These are phyloP conservation scores for Schrankia costaestrigalis DNA, from an alignment of 2,888 invertebrate species.

Conservation along the genomic window DNA sequence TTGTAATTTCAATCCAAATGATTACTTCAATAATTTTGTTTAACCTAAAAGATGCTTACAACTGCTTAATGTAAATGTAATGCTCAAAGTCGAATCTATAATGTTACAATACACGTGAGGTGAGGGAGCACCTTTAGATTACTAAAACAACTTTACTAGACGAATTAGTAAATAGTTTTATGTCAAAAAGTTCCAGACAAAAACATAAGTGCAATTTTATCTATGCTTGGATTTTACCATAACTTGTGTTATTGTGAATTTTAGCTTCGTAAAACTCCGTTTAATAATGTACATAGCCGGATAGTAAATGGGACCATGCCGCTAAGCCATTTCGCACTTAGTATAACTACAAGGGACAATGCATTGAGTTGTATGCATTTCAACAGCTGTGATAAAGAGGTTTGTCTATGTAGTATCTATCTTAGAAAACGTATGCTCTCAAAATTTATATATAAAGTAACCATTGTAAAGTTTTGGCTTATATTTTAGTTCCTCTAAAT, in stretches of 20 bases:
- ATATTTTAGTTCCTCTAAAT: conserved; percentile 75
- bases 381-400: conserved; percentile 76
- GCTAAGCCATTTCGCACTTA: conserved; percentile 68
- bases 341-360: conserved; percentile 68
- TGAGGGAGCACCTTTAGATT: no score
- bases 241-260: no score
- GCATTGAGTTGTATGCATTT: conserved; percentile 72
- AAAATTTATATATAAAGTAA: conserved; percentile 26
- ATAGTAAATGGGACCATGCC: conserved; percentile 11
- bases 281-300: conserved; percentile 1
- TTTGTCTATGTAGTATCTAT: conserved; percentile 61
- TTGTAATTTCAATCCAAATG: no score
- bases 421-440: conserved; percentile 34
- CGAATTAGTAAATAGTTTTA: not conserved
- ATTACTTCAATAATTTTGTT: no score
- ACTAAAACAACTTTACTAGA: no score
- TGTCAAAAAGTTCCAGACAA: not conserved
- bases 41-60: no score
- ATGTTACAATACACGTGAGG: no score
- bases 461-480: conserved; percentile 47
- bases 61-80: no score
- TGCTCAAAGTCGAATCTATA: no score
- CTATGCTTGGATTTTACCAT: no score
- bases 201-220: no score
- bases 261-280: no score